phyloP scores from a whole-genome alignment of 1,140 invertebrate species.

The Calliphora vicina region DNA sequence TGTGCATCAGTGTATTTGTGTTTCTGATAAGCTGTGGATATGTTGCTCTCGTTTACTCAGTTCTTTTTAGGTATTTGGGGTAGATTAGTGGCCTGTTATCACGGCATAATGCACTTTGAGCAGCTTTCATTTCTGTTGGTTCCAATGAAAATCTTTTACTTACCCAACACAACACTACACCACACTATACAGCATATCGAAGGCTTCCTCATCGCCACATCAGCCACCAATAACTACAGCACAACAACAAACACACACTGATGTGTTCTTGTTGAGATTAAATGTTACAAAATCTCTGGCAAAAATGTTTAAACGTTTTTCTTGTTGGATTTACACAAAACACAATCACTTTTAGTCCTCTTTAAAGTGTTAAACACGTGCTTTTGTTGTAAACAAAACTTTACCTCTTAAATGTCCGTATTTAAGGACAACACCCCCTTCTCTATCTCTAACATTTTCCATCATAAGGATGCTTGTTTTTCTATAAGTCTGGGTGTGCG shows the following conservation, averaged over 20 bases:
- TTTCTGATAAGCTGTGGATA: constrained; percentile 18
- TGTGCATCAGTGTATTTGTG: background rate
- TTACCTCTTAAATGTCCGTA: background rate
- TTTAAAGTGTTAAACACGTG: constrained; percentile 31
- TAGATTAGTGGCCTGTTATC: constrained; percentile 41
- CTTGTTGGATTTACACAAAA: background rate
- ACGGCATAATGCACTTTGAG: constrained; percentile 39
- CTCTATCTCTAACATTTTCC: background rate
- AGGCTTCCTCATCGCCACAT: background rate
- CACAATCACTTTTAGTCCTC: constrained; percentile 18
- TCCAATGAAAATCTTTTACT: background rate
- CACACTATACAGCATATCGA: background rate
- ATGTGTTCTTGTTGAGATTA: background rate
- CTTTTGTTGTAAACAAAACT: constrained; percentile 23
- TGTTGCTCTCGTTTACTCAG: background rate
- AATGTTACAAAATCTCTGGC: constrained; percentile 4
- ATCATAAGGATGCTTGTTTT: background rate
- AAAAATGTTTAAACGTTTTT: background rate
- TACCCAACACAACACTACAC: too few relatives aligned
- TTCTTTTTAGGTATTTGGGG: constrained; percentile 18
- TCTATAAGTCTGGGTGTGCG: background rate
- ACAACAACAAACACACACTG: background rate
- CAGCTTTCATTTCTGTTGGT: background rate
- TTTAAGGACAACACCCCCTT: background rate
- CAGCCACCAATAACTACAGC: background rate